These are phyloP conservation scores for Danio tinwini DNA, from an alignment of 2,797 vertebrate species.

Conservation along the genomic window DNA sequence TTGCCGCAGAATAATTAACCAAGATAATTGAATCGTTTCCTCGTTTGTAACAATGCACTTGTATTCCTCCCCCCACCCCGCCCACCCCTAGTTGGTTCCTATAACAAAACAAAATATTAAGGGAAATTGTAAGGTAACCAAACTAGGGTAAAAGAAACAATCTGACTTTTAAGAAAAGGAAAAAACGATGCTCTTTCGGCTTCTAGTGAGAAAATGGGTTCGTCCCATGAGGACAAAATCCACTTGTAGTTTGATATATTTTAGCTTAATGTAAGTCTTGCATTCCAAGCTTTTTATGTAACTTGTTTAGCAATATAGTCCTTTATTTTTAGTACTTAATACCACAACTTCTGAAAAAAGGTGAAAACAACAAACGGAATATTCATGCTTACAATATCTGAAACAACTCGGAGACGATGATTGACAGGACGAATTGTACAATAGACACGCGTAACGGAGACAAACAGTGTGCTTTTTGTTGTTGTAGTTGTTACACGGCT, in stretches of 20 bases:
- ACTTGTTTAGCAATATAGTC: constrained; percentile 77
- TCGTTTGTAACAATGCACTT: constrained; percentile 81
- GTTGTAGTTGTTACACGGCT: constrained; percentile 72
- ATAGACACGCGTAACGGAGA: constrained; percentile 71
- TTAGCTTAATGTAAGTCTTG: constrained; percentile 81
- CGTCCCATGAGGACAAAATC: constrained; percentile 70
- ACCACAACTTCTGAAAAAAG: constrained; percentile 74
- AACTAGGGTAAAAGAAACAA: constrained; percentile 53
- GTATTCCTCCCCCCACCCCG: constrained; percentile 71
- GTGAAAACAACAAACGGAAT: constrained; percentile 69
- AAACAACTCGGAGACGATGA: constrained; percentile 76
- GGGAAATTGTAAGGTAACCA: constrained; percentile 70
- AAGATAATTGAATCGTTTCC: constrained; percentile 61
- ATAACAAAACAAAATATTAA: constrained; percentile 66
- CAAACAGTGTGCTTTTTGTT: constrained; percentile 70
- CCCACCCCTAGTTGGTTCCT: constrained; percentile 74
- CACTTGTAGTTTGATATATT: constrained; percentile 79
- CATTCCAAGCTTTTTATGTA: constrained; percentile 85
- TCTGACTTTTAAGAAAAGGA: constrained; percentile 54
- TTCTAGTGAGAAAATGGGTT: constrained; percentile 73
- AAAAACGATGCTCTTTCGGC: constrained; percentile 54
- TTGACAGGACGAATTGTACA: constrained; percentile 80
- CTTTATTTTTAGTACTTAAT: constrained; percentile 75
- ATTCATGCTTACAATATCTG: constrained; percentile 79
- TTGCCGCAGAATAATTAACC: constrained; percentile 13